phyloP scores from a whole-genome alignment of 2,888 invertebrate genomes.

The Blastobasis lacticolella region DNA sequence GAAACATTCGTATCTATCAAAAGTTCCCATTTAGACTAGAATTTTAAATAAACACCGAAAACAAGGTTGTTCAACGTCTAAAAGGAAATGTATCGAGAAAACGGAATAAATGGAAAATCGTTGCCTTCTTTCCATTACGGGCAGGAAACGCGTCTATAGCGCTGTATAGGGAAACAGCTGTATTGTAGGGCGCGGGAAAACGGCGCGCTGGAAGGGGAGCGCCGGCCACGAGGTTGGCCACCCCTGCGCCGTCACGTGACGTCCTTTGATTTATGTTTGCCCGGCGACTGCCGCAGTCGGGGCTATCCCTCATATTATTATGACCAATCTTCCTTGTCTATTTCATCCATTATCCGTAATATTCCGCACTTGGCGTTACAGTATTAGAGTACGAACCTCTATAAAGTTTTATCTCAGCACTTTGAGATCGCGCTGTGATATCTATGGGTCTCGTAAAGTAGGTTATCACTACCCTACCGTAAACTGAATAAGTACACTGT shows the following conservation, averaged over 20 bases:
- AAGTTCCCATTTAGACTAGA: too few relatives aligned
- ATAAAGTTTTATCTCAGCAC: background rate
- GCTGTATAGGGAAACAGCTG: slow-evolving; percentile 47
- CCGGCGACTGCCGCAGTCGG: slow-evolving; percentile 33
- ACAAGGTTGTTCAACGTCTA: too few relatives aligned
- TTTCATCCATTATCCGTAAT: too few relatives aligned
- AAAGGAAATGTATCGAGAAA: slow-evolving; percentile 17
- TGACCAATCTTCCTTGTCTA: too few relatives aligned
- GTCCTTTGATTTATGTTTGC: slow-evolving; percentile 50
- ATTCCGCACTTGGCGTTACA: too few relatives aligned
- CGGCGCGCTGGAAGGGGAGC: slow-evolving; percentile 28
- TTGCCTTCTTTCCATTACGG: slow-evolving; percentile 38
- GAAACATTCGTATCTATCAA: too few relatives aligned
- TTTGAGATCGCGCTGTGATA: too few relatives aligned
- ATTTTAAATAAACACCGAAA: too few relatives aligned
- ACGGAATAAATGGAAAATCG: slow-evolving; percentile 37
- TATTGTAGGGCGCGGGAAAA: slow-evolving; percentile 50
- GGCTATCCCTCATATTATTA: slow-evolving; percentile 11
- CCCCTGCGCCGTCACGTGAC: slow-evolving; percentile 50
- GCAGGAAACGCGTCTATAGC: slow-evolving; percentile 36
- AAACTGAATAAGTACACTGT: background rate
- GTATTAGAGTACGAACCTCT: background rate
- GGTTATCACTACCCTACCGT: slow-evolving; percentile 11
- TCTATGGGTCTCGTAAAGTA: slow-evolving; percentile 17
- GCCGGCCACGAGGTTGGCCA: slow-evolving; percentile 29